phyloP scores from a whole-genome alignment of 2,797 vertebrate genomes.

The Labeo calbasu region DNA sequence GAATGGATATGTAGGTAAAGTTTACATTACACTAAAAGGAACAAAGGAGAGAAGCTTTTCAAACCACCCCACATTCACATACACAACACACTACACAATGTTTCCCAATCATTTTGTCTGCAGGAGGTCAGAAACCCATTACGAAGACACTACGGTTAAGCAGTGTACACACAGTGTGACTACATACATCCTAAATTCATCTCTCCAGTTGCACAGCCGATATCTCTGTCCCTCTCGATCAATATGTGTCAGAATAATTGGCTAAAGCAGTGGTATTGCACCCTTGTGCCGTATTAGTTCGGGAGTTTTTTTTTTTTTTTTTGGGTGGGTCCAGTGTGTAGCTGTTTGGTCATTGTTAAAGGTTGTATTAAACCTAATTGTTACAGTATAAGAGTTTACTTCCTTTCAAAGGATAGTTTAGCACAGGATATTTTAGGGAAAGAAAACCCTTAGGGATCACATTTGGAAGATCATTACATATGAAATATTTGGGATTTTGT shows the following conservation, averaged over 20 bases:
- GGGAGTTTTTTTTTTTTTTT: not conserved
- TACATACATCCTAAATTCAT: constrained; percentile 10
- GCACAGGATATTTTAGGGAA: not conserved
- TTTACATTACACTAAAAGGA: constrained; percentile 22
- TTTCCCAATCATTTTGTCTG: constrained; percentile 14
- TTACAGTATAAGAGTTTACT: constrained; percentile 29
- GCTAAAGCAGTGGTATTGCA: constrained; percentile 13
- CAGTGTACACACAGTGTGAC: not conserved
- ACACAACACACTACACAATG: not conserved
- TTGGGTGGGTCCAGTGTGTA: not conserved
- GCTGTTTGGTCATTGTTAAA: not conserved
- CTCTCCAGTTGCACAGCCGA: constrained; percentile 7
- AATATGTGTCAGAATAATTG: constrained; percentile 28
- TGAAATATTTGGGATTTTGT: constrained; percentile 13
- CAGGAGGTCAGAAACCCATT: constrained; percentile 2
- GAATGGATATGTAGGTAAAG: constrained; percentile 5
- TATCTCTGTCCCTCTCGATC: constrained; percentile 1
- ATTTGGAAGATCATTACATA: not conserved
- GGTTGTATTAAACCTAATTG: constrained; percentile 2
- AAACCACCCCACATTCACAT: not conserved
- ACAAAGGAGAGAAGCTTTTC: not conserved
- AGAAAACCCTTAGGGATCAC: not conserved
- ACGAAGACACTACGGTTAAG: not conserved
- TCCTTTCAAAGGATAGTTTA: not conserved
- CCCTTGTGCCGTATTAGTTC: constrained; percentile 11